A percentile compares a stretch with the other conserved stretches of the same genome.
Evolutionary conservation across 2,888 invertebrate species (phyloP).

Genomic region (Drosophila lutescens): DNA sequence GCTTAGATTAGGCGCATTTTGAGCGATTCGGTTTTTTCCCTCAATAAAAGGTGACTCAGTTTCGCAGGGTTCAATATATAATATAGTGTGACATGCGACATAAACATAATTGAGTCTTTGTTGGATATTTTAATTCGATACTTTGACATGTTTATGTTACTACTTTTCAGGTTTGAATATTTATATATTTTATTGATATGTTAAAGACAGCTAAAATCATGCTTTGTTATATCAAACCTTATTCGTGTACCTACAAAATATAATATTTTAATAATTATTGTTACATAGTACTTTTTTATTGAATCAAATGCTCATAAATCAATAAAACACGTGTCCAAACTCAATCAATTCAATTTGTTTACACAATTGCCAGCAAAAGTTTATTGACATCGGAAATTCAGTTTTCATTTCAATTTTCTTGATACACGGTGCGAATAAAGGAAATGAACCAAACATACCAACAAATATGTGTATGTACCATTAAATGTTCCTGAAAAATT

Average conservation of each 20-base stretch:
- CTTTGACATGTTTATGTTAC: no score
- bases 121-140: no score
- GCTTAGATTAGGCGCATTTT: constrained; percentile 37
- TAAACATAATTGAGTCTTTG: not conserved
- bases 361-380: constrained; percentile 51
- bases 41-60: constrained; percentile 16
- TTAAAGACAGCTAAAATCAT: no score
- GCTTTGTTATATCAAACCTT: no score
- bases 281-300: not conserved
- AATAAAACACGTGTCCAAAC: constrained; percentile 11
- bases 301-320: not conserved
- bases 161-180: no score
- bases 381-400: constrained; percentile 44
- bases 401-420: constrained; percentile 24
- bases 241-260: no score
- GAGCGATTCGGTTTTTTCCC: constrained; percentile 11
- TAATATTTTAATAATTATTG: no score
- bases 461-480: not conserved
- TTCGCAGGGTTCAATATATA: not conserved
- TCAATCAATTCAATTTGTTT: constrained; percentile 39
- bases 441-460: constrained; percentile 1
- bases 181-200: no score
- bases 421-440: constrained; percentile 1
- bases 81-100: not conserved
- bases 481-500: constrained; percentile 36